Conservation (phyloP, 92 coral and sea anemone species). For the Desmophyllum pertusum region DNA sequence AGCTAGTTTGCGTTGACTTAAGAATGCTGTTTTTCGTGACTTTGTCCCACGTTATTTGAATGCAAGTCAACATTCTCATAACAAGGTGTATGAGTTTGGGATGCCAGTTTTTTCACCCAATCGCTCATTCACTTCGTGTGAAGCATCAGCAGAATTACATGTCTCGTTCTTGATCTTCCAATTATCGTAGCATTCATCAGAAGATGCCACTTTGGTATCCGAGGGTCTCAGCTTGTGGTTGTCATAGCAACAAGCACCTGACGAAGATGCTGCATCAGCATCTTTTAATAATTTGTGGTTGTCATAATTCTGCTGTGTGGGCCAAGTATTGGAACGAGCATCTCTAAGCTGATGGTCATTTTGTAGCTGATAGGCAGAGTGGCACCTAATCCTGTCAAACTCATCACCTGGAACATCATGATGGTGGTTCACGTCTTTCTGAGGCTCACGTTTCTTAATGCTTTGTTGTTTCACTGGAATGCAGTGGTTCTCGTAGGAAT, state of each 20-base stretch:
- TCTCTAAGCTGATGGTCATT: not conserved
- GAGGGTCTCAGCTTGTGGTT: constrained; percentile 38
- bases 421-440: constrained; percentile 7
- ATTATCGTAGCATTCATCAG: constrained; percentile 41
- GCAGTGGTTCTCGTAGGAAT: constrained; percentile 34
- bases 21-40: constrained; percentile 21
- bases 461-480: not conserved
- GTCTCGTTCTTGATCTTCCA: constrained; percentile 25
- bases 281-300: constrained; percentile 38
- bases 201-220: not conserved
- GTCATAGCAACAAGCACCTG: constrained; percentile 23
- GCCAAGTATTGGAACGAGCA: constrained; percentile 15
- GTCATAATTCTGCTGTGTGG: constrained; percentile 39
- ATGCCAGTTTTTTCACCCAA: not conserved
- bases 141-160: not conserved
- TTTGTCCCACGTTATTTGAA: not conserved
- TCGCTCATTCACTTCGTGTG: not conserved
- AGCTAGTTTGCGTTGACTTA: constrained; percentile 3
- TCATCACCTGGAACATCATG: not conserved
- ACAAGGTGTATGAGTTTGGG: not conserved
- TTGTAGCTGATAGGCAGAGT: not conserved
- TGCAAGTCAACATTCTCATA: constrained; percentile 59
- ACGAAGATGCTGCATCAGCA: not conserved
- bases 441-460: not conserved
- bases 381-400: not conserved